Evolutionary conservation across 2,888 invertebrate genomes (phyloP), one percentile per base, ranked within the genome.

Genomic region (Lordiphosa fenestrarum): DNA sequence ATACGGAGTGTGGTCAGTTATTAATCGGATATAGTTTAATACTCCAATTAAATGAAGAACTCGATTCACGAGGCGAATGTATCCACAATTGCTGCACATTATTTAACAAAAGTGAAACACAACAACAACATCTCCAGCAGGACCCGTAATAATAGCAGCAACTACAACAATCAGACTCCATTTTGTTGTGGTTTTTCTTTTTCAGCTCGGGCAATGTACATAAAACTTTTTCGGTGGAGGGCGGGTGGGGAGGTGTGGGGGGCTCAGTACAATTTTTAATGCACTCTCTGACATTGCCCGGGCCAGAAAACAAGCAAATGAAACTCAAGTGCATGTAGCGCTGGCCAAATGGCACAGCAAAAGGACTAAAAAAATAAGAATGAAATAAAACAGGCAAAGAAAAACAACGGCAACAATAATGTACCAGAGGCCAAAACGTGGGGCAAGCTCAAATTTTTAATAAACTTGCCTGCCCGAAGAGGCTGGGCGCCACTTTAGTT

Each of bases 261-360:
- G 70, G 63, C 71, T 67, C 55, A 67, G 65, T 73, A 80, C 71
- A 76, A 66, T 80, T 77, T 80, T 77, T 80, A 77, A 80, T 77
- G 80, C 76, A 77, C 80, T 77, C 77, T 71, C 77, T 71, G 73
- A 67, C 80, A 77, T 80, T 69, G 74, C 51, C 51, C 66, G 53
- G 68, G 52, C 41, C 51, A 38, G 50, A 50, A 77, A 80, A 77
- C 77, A 80, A 80, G 58, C 78, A 78, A 81, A 81, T 81, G 78
- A 78, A 78, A 81, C 78, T 77, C 77, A 78, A 78, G 78, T 77
- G 75, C 78, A 78, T 81, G 81, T 81, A 53, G 65, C 75, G 61
- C 63, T 69, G 63, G 76, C 76, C 76, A 76, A 76, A 78, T 78
- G 69, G 65, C 67, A 57, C 59, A 50, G 61, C 58, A 53, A 40